Base-by-base conservation (phyloP, 2,888 invertebrate species). In the Oscheius sp. region DNA sequence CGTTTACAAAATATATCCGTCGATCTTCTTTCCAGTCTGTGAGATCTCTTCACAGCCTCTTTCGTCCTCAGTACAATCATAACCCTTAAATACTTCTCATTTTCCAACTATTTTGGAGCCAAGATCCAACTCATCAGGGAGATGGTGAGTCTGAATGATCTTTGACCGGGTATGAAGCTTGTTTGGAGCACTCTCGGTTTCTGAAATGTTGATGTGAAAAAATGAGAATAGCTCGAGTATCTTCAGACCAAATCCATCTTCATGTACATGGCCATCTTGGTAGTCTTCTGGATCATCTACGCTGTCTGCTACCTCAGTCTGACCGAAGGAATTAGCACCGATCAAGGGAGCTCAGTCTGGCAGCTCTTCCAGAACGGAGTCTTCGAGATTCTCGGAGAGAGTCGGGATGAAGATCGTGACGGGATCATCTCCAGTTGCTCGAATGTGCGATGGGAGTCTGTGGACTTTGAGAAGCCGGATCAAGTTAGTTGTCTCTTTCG, bases 281-380 rank as follows among this genome's bases (percentile, higher is more conserved):
- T 68, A 29, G 33, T 68, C n/a, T 68, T 68, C 42, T 68, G 68
- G 68, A 5, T 42, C 32, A 55, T 68, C 42, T 68, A 68, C 55
- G 68, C 55, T 10, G 68, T 68, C 7, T 33, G 53, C 53, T 55
- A 68, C 29, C 35, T 68, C n/a, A 53, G 53, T 55, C 55, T 68
- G 1, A 55, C 68, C 5, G 68, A 53, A 53, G 53, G 53, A 42
- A 21, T 55, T 35, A 7, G n/a, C 13, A 9, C 35, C 59, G 33
- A 35, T n/a, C 32, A 60, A 35, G 59, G 37, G 21, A 68, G 13
- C 33, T 35, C 42, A 10, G 1, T 2, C 9, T 68, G 68, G 68
- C 68, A 55, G 35, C 9, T 68, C 11, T 55, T 68, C 10, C 53
- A 68, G 37, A 55, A n/a, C n/a, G 68, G 68, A 55, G 68, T 35